Evolutionary conservation across 2,113 vertebrate genomes (phyloP).

Genomic region (Tretioscincus oriximinensis): DNA sequence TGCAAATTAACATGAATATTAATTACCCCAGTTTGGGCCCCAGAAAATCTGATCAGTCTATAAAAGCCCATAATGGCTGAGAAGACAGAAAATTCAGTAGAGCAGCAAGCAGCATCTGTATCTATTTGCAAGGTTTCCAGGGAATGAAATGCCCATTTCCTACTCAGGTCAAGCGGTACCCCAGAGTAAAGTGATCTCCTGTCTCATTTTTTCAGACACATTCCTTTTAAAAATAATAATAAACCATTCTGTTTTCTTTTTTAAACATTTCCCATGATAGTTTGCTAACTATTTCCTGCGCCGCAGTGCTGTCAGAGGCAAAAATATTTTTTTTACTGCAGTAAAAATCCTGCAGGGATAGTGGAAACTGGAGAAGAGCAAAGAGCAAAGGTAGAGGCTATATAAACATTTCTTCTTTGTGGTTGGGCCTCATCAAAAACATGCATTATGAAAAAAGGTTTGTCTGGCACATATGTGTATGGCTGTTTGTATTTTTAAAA

Average conservation of each 20-base stretch:
- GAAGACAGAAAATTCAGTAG: constrained; percentile 4
- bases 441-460: background rate
- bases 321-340: background rate
- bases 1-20: too few species aligned
- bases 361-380: background rate
- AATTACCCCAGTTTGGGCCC: too few species aligned
- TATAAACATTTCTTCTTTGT: background rate
- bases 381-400: background rate
- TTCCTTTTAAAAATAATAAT: constrained; percentile 77
- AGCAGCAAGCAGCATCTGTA: constrained; percentile 19
- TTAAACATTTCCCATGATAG: constrained; percentile 51
- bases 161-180: constrained; percentile 41
- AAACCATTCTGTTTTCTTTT: constrained; percentile 62
- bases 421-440: background rate
- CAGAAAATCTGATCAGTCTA: too few species aligned
- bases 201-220: constrained; percentile 64
- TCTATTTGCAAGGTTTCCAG: constrained; percentile 13
- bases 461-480: background rate
- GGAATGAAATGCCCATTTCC: background rate
- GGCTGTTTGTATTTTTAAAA: background rate
- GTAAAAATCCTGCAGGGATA: background rate
- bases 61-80: background rate
- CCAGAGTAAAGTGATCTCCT: constrained; percentile 60
- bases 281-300: constrained; percentile 59
- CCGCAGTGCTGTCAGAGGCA: constrained; percentile 33